Evolutionary conservation across 2,113 vertebrate genomes (phyloP), one percentile per base, ranked within the genome.

Genomic region (Spea multiplicata): DNA sequence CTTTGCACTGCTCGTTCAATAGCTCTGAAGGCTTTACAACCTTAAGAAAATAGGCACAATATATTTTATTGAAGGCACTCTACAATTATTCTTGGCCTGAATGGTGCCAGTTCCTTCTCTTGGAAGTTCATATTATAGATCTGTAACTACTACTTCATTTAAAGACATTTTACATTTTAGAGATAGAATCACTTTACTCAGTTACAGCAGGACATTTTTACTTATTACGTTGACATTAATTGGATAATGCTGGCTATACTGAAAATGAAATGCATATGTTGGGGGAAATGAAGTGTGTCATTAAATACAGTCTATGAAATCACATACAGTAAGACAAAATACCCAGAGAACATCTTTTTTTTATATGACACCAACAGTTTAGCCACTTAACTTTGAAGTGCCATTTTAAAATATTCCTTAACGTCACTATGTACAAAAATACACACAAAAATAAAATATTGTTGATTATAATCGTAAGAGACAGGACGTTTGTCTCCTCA

Each of bases 201-300:
- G 50, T 53, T 53, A 53, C 50, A 53, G 50, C 50, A 53, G 10
- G 50, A 6, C 50, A 53, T 52, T 52, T 52, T 6, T 61, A 5
- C 5, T 61, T 13, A 61, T 61, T 5, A 13, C 14, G 57, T 70
- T 50, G 30, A 30, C 30, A 30, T 70, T 70, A 50, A 50, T 49
- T 70, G n/a, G 67, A 70, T 50, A 44, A 71, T 71, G 1, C 69
- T 7, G 5, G 4, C 50, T 71, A 8, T 71, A 53, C 17, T 30
- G 55, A 64, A 74, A 74, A 48, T 74, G 5, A 12, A 74, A 74
- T 74, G 44, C 30, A 47, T 12, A 3, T 64, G 14, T 74, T 64
- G 16, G 6, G 72, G 45, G 10, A 30, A 48, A 64, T 64, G 3
- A 64, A 64, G 44, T 49, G 59, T 49, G 47, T 49, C 6, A 17